These are phyloP conservation scores for Colossoma macropomum DNA, from an alignment of 2,113 vertebrate species.

Conservation along the genomic window DNA sequence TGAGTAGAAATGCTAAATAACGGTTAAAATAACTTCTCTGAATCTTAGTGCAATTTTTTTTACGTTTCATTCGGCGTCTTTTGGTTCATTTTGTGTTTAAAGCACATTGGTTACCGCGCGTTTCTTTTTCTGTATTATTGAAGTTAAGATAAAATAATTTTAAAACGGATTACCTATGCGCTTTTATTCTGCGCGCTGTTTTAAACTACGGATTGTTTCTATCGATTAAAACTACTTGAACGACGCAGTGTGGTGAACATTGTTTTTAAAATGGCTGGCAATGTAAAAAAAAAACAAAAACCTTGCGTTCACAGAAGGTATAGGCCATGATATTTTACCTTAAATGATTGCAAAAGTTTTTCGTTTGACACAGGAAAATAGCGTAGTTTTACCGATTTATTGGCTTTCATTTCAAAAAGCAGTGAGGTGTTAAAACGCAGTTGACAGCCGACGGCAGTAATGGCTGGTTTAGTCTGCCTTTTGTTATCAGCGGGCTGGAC, in stretches of 20 bases:
- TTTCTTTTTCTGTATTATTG: neutral
- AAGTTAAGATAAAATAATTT: neutral
- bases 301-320: neutral
- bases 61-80: neutral
- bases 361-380: neutral
- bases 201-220: neutral
- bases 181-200: neutral
- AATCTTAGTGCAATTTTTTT: neutral
- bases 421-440: conserved; percentile 9
- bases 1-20: conserved; percentile 28
- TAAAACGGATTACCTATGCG: neutral
- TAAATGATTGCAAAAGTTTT: neutral
- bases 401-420: too few species aligned
- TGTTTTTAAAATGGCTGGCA: conserved; percentile 52
- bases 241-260: conserved; percentile 11
- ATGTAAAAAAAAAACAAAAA: too few species aligned
- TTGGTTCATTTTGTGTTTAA: neutral
- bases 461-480: conserved; percentile 54
- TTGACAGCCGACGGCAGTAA: conserved; percentile 41
- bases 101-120: neutral
- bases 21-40: neutral
- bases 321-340: neutral
- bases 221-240: neutral
- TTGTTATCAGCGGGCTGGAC: conserved; percentile 36
- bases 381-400: neutral